Base-by-base conservation (phyloP, 2,888 invertebrate genomes). In the Himalopsyche japonica region DNA sequence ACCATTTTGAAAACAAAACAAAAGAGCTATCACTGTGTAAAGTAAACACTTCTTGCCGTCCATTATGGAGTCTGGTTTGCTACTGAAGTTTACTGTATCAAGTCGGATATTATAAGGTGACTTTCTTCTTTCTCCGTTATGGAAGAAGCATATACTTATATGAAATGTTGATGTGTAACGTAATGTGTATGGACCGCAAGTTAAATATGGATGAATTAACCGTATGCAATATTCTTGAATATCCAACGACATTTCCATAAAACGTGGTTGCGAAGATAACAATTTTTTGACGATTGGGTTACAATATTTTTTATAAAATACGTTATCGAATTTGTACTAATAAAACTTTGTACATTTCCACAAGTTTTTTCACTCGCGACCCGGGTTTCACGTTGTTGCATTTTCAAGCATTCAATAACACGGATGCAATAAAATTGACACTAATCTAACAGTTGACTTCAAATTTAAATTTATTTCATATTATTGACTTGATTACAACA, bases 111-210 rank as follows among this genome's bases (percentile, higher is more conserved):
- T 70, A 70, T 70, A 82, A 82, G 81, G 76, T 79, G 70, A 86
- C 86, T 86, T 86, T 86, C 86, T 86, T 86, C 86, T 86, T 86
- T 86, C 86, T 86, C 84, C 86, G 78, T 43, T 81, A 82, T 70
- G 48, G 83, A 30, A 20, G 76, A 43, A 49, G 81, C 49, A 81
- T 80, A 77, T 78, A 70, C 70, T 70, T 70, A 8, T 15, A 70
- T 70, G 70, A 70, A 30, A 70, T 70, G 70, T 70, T 27, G 70
- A 70, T 30, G 70, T 70, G 30, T 70, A 70, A 30, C 70, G 30
- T 27, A 70, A 70, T 70, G 70, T 30, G 70, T 27, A 70, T 70
- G 70, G 70, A 70, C 70, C 70, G 27, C 15, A 15, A 70, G 27
- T 27, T 70, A 70, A 43, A 37, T 49, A 30, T 70, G 70, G 70